Evolutionary conservation across 2,888 invertebrate species (phyloP), one percentile per base, ranked within the genome.

Genomic region (Polyommatus icarus): DNA sequence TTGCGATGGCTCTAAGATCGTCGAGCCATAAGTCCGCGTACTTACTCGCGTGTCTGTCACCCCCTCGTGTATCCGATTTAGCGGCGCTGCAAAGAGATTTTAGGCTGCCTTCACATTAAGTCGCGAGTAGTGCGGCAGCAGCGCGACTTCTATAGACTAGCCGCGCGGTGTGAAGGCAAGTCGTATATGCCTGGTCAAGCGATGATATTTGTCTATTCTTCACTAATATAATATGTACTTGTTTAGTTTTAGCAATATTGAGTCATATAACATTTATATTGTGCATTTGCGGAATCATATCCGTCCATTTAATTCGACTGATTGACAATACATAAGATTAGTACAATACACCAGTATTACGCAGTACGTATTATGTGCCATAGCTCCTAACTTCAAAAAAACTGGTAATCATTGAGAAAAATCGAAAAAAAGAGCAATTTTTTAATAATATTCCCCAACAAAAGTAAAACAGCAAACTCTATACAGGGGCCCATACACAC

Each of bases 331-430:
- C 75, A 54, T 54, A 50, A 29, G 54, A 24, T 75, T 54, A 75
- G 75, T 75, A 54, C 75, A 75, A 75, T 50, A 75, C 54, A 50
- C 75, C 75, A 75, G 75, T 75, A 75, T 75, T 75, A 54, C 24
- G 50, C 24, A 75, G 46, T 54, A 73, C 24, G 46, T 73, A 29
- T 29, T 54, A 18, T 29, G 75, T 75, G 75, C 75, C 75, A 75
- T 75, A 54, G 67, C 67, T 67, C 67, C 8, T 6, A 20, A 8
- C 67, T 32, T 67, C 1, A 15, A 32, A 61, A 61, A 29, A 67
- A 0, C 67, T 15, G 67, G 29, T 24, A 24, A 67, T 24, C 24
- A 67, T 67, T 32, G 67, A 67, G 67, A 18, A 18, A 4, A 54
- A 54, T 54, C 18, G 54, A 54, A 54, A 54, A 18, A 54, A 54